Base-by-base conservation (phyloP, 2,797 vertebrate species). In the Lagocephalus sceleratus region DNA sequence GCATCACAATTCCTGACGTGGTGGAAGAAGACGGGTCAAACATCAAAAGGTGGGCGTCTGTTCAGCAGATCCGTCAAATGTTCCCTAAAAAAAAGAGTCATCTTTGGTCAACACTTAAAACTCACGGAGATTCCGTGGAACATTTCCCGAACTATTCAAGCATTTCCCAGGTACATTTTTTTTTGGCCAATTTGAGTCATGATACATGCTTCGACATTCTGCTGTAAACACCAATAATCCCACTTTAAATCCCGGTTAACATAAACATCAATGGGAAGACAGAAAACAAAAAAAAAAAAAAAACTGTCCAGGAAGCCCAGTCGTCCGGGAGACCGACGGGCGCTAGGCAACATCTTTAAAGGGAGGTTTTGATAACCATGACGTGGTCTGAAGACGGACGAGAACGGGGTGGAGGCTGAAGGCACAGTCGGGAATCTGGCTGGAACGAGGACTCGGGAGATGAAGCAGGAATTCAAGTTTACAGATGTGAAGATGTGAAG, bases 141-240 rank as follows among this genome's bases (percentile, higher is more conserved):
- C 26, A 64, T 76, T 85, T 80, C 57, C 62, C 51, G 58, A 73
- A 81, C 60, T 65, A 83, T 91, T 92, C 90, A 92, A 91, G 90
- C 86, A 90, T 90, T 89, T 87, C 70, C 89, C 90, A 91, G 88
- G 87, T 87, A 82, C 79, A 80, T 75, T 66, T 78, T 66, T 78
- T 75, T 78, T 73, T 32, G 47, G 73, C 64, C 22, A 48, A 69
- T 67, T 60, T 14, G 62, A 66, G 49, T 39, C 57, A 71, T 62
- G 49, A 56, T 2, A 64, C 47, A 71, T 60, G 57, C 47, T 61
- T 72, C 21, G 47, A 68, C 57, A 62, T 43, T 46, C 35, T 50
- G 49, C 47, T 35, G 32, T 35, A 35, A 35, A 35, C 29, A 35
- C 19, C 5, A 38, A 62, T 50, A 63, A 66, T 51, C 62, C 21